These are phyloP conservation scores for Aspidapion aeneum DNA, from an alignment of 2,888 invertebrate species.

Conservation along the genomic window DNA sequence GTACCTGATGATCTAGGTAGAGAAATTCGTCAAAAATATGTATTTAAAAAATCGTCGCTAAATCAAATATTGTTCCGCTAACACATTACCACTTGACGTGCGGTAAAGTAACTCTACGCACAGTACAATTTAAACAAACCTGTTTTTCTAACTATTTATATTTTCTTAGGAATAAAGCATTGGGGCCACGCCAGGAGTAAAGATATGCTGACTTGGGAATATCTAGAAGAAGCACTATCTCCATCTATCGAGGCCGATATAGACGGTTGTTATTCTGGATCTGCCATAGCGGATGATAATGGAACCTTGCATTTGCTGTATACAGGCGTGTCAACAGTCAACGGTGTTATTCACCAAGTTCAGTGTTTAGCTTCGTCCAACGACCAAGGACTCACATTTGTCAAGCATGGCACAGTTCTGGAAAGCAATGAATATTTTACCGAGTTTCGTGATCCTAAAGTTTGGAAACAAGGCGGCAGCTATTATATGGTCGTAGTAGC, in stretches of 20 bases:
- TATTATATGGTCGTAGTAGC: slow-evolving; percentile 53
- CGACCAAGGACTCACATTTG: slow-evolving; percentile 44
- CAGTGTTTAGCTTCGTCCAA: slow-evolving; percentile 40
- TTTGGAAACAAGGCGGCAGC: slow-evolving; percentile 45
- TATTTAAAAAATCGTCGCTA: no score
- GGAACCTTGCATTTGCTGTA: slow-evolving; percentile 44
- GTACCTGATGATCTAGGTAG: no score
- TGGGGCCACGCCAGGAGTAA: slow-evolving; percentile 54
- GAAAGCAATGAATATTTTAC: slow-evolving; percentile 42
- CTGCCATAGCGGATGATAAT: slow-evolving; percentile 46
- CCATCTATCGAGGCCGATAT: slow-evolving; percentile 45
- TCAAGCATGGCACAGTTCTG: slow-evolving; percentile 46
- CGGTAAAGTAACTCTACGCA: no score
- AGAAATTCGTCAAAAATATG: no score
- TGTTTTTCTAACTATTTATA: no score
- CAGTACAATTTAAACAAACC: no score
- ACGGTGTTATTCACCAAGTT: slow-evolving; percentile 27
- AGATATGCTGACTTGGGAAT: slow-evolving; percentile 51
- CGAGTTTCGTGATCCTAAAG: slow-evolving; percentile 52
- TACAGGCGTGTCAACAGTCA: slow-evolving; percentile 46
- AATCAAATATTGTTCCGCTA: no score
- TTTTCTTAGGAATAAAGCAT: no score
- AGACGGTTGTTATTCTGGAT: slow-evolving; percentile 51
- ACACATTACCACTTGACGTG: no score
- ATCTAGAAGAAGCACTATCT: slow-evolving; percentile 49